Base-by-base conservation (phyloP, 2,888 invertebrate genomes). In the Nezara viridula region DNA sequence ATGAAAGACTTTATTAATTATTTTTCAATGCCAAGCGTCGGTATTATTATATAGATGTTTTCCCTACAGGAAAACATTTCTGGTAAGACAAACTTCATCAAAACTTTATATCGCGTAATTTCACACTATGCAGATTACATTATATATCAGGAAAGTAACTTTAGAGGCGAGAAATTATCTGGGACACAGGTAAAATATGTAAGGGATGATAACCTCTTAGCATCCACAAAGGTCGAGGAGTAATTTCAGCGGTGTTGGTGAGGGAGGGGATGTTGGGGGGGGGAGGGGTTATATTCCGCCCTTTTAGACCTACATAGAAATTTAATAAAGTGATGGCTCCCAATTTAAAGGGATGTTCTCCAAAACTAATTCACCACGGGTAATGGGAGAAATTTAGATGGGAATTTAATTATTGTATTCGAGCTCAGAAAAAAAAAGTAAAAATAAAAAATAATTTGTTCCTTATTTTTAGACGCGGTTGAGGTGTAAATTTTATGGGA, bases 191-290 rank as follows among this genome's bases (percentile, higher is more conserved):
- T 73, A 73, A 73, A 73, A 37, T 73, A 73, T 73, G 66, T 73
- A 37, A 19, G 7, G 66, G 66, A 73, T 73, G 66, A 73, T 73
- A 73, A 73, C 66, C 66, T 73, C 66, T 73, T 32, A 73, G 37
- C 32, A 73, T 73, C 66, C 37, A 73, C 66, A 73, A 73, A 73
- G 66, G 66, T 73, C 66, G 66, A 73, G 37, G 66, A 73, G 66
- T 73, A 73, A 73, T 73, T 73, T 73, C 66, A 21, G 16, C 37
- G 66, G 66, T 32, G 66, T 32, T 7, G 66, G 32, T 16, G 4
- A 7, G 32, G 66, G 27, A 24, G n/a, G 24, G 16, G n/a, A 7
- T 16, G 19, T 5, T 19, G 19, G 4, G 19, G 50, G 9, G 24
- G 5, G 55, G 5, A 7, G 55, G 55, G 55, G 24, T 19, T 9